A percentile compares a stretch with the other conserved stretches of the same genome.
Conservation (phyloP, 2,113 vertebrate species). For the Chamaetylas fuelleborni region DNA sequence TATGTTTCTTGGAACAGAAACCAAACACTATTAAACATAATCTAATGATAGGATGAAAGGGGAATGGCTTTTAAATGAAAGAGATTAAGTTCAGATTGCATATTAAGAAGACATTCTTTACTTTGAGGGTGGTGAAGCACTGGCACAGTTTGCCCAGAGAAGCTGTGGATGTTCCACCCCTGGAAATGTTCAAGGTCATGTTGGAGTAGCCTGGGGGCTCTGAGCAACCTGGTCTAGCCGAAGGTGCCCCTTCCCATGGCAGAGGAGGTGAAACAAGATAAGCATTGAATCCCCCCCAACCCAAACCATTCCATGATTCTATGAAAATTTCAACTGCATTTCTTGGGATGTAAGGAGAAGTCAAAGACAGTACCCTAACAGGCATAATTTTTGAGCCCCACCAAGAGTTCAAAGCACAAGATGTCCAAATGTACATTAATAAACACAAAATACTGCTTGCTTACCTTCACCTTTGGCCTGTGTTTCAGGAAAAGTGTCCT, state of each 20-base stretch:
- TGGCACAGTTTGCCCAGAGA: neutral
- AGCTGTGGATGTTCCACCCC: neutral
- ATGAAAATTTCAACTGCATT: neutral
- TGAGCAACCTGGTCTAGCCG: neutral
- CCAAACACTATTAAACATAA: neutral
- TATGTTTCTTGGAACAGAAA: neutral
- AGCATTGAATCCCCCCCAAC: neutral
- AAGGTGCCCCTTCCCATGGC: neutral
- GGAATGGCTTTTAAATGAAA: neutral
- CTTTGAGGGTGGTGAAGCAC: neutral
- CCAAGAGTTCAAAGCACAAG: neutral
- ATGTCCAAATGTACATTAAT: neutral
- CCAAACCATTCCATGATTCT: neutral
- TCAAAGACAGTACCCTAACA: neutral
- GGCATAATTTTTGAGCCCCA: neutral
- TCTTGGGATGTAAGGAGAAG: neutral
- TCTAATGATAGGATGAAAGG: neutral
- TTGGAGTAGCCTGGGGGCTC: neutral
- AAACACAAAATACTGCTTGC: neutral
- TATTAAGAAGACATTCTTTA: neutral
- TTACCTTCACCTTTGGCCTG: conserved; percentile 94
- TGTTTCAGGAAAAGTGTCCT: conserved; percentile 92
- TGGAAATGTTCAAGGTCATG: neutral
- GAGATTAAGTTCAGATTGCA: neutral
- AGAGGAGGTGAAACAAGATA: neutral